These are phyloP conservation scores for Epinephelus malabaricus DNA, from an alignment of 2,797 vertebrate species.

Conservation along the genomic window DNA sequence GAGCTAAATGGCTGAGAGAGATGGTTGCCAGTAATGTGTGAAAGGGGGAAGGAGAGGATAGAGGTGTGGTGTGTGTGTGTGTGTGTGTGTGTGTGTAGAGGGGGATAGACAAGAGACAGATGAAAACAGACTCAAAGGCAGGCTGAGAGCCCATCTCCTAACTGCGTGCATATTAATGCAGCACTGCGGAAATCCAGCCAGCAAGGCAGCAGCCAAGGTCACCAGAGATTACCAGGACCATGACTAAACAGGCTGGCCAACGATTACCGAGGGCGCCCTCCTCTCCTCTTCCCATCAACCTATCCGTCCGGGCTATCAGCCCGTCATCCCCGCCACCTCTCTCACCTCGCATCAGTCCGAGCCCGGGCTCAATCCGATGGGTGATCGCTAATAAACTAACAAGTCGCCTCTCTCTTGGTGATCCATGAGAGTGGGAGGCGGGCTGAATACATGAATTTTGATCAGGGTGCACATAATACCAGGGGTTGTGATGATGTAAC, in stretches of 20 bases:
- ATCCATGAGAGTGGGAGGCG: slow-evolving; percentile 53
- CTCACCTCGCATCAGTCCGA: background rate
- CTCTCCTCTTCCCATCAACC: slow-evolving; percentile 39
- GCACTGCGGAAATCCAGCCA: slow-evolving; percentile 72
- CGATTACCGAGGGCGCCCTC: slow-evolving; percentile 52
- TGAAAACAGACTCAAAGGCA: slow-evolving; percentile 54
- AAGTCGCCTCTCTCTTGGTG: slow-evolving; percentile 43
- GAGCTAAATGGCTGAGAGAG: slow-evolving; percentile 64
- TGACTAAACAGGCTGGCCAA: slow-evolving; percentile 72
- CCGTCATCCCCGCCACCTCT: slow-evolving; percentile 12
- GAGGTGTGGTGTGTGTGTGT: no score
- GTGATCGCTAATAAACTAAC: slow-evolving; percentile 63
- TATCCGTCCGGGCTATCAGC: slow-evolving; percentile 13
- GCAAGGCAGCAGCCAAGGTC: slow-evolving; percentile 78
- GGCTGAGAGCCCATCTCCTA: slow-evolving; percentile 63
- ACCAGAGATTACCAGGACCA: slow-evolving; percentile 79
- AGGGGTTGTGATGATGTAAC: slow-evolving; percentile 72
- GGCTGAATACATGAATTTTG: slow-evolving; percentile 70
- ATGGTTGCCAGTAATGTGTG: slow-evolving; percentile 65
- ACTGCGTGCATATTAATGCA: slow-evolving; percentile 70
- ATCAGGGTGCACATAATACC: slow-evolving; percentile 58
- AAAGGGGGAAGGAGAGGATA: background rate
- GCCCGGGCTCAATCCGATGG: slow-evolving; percentile 21
- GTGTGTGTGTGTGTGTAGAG: background rate
- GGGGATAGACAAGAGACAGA: slow-evolving; percentile 22